Evolutionary conservation across 2,888 invertebrate species (phyloP).

Genomic region (Drosophila demipolita): DNA sequence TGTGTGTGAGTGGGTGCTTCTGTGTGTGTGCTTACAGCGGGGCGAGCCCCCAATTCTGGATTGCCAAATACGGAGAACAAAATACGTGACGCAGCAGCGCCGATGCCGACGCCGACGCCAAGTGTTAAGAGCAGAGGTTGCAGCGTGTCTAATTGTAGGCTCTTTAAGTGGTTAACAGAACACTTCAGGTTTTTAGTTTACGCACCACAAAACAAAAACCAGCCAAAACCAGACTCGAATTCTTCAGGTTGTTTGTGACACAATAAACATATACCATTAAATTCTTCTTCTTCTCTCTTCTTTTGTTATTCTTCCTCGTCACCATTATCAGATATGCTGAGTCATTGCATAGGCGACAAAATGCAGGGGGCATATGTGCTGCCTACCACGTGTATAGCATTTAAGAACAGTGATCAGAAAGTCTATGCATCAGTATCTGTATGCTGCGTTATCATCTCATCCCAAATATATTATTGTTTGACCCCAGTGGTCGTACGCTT

Average conservation of each 20-base stretch:
- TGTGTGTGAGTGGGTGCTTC: background rate
- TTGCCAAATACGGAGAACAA: conserved; percentile 53
- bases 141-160: conserved; percentile 25
- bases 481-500: background rate
- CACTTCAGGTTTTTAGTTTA: conserved; percentile 15
- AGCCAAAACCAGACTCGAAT: background rate
- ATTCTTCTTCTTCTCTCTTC: background rate
- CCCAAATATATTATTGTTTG: background rate
- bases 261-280: background rate
- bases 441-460: background rate
- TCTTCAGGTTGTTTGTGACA: background rate
- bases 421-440: background rate
- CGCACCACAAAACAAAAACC: background rate
- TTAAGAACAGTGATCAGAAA: background rate
- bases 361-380: background rate
- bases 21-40: conserved; percentile 48
- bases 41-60: conserved; percentile 80
- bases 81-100: conserved; percentile 4
- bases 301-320: background rate
- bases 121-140: conserved; percentile 18
- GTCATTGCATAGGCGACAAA: conserved; percentile 5
- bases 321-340: background rate
- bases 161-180: conserved; percentile 35
- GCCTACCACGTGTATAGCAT: background rate
- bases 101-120: conserved; percentile 12